These are phyloP conservation scores for Buteo buteo DNA, from an alignment of 2,113 vertebrate genomes.

Conservation along the genomic window DNA sequence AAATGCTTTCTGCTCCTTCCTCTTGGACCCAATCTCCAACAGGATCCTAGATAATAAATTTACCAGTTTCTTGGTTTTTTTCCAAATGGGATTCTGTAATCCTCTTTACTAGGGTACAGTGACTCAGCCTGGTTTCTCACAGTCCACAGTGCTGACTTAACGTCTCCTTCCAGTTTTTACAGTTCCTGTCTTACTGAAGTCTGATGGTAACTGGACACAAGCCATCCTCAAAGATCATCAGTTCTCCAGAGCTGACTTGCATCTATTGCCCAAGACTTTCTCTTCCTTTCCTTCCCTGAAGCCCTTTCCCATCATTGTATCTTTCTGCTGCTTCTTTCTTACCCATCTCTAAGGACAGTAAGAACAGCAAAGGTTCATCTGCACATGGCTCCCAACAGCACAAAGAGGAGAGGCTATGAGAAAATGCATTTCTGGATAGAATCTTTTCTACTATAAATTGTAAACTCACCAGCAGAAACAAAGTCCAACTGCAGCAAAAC, in stretches of 20 bases:
- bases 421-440: background rate
- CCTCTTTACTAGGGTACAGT: conserved; percentile 13
- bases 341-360: background rate
- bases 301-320: background rate
- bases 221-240: conserved; percentile 14
- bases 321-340: background rate
- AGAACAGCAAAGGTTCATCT: background rate
- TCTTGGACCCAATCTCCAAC: background rate
- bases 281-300: background rate
- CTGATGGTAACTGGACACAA: conserved; percentile 34
- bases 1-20: background rate
- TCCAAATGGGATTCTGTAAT: conserved; percentile 5
- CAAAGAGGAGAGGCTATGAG: background rate
- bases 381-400: background rate
- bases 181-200: conserved; percentile 3
- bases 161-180: conserved; percentile 45
- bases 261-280: fast-evolving
- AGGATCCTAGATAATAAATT: background rate
- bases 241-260: background rate
- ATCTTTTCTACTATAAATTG: background rate
- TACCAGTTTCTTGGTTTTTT: background rate
- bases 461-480: background rate
- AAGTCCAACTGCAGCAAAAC: background rate
- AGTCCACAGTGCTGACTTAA: conserved; percentile 53
- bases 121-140: conserved; percentile 9